A percentile compares a stretch with the other conserved stretches of the same genome.
Evolutionary conservation across 2,797 vertebrate genomes (phyloP).

Genomic region (Hemitrygon akajei): DNA sequence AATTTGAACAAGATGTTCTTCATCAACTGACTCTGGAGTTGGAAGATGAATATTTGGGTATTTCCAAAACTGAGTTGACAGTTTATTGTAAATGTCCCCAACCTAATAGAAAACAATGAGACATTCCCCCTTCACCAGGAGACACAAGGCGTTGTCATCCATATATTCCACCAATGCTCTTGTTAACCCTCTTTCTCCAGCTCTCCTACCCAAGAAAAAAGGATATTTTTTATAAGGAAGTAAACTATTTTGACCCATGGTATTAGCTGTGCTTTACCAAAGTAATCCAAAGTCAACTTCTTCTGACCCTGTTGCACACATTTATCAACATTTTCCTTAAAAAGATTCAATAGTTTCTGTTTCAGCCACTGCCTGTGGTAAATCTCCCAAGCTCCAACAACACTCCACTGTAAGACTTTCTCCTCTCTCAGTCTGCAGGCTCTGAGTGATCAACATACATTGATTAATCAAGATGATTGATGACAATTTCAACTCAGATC

Average conservation of each 20-base stretch:
- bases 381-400: background rate
- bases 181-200: background rate
- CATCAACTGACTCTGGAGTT: background rate
- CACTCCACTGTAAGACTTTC: background rate
- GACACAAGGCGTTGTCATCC: background rate
- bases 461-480: background rate
- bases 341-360: background rate
- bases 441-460: background rate
- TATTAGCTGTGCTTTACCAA: background rate
- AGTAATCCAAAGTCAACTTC: background rate
- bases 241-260: background rate
- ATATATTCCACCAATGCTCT: background rate
- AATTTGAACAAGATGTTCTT: background rate
- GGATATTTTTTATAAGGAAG: background rate
- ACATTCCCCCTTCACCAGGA: background rate
- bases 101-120: background rate
- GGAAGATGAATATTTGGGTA: background rate
- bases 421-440: background rate
- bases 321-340: background rate
- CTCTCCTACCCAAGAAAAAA: background rate
- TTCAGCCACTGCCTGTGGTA: background rate
- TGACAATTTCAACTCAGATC: background rate
- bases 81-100: constrained; percentile 8
- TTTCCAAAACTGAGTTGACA: background rate
- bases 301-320: too few relatives aligned